A percentile compares a stretch with the other conserved stretches of the same genome.
Conservation (phyloP, 2,888 invertebrate genomes). For the Eupithecia dodoneata region DNA sequence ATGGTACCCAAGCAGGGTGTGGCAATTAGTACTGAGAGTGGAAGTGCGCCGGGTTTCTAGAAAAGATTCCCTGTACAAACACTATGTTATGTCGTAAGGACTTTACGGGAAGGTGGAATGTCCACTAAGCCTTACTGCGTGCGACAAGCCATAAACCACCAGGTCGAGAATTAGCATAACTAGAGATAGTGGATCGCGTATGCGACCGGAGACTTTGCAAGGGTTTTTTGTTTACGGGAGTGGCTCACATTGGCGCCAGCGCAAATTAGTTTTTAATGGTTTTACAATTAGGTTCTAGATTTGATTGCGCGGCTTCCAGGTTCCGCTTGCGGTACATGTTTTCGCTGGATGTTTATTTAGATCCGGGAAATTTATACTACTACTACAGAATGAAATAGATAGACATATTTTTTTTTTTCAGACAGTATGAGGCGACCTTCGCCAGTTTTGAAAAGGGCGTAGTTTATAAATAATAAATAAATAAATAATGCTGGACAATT, state of each 20-base stretch:
- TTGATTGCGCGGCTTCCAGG: neutral
- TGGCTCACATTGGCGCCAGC: neutral
- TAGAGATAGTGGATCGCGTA: neutral
- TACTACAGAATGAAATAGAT: neutral
- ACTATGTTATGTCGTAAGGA: neutral
- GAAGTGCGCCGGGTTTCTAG: too few species aligned
- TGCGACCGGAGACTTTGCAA: neutral
- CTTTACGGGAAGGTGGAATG: slow-evolving; percentile 3
- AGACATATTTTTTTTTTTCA: neutral
- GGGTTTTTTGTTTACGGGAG: neutral
- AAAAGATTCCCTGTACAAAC: too few species aligned
- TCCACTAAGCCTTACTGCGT: slow-evolving; percentile 4
- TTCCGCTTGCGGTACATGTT: neutral
- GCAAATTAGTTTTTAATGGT: slow-evolving; percentile 8
- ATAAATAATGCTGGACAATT: too few species aligned
- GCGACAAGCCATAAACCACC: slow-evolving; percentile 11
- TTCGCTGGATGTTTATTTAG: neutral
- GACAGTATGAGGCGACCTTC: neutral
- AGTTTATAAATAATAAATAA: too few species aligned
- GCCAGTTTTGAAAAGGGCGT: neutral
- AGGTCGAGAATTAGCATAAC: slow-evolving; percentile 3
- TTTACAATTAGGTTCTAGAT: slow-evolving; percentile 2
- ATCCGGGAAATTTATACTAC: neutral
- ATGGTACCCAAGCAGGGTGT: too few species aligned
- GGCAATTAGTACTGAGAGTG: too few species aligned